phyloP scores from a whole-genome alignment of 1,140 invertebrate species.

The Dermatophagoides farinae region DNA sequence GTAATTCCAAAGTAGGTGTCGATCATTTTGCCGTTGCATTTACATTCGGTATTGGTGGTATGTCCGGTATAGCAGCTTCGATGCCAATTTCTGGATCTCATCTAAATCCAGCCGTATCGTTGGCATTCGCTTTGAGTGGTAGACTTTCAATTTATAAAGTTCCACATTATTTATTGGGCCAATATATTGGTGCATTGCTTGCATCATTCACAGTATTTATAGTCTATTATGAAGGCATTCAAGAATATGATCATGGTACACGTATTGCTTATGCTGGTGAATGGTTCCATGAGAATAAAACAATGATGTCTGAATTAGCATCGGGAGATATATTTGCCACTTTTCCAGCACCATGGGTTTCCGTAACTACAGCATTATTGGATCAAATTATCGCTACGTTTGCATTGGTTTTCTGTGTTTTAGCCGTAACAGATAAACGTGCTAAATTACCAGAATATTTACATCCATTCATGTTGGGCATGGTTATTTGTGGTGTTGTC shows the following conservation, averaged over 20 bases:
- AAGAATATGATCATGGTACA: slow-evolving; percentile 24
- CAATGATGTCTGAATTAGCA: neutral
- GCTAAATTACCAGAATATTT: neutral
- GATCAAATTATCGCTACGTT: slow-evolving; percentile 2
- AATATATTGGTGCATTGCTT: slow-evolving; percentile 30
- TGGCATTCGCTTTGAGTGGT: slow-evolving; percentile 30
- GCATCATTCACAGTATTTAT: slow-evolving; percentile 17
- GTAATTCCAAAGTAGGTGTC: neutral
- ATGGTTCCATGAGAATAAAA: neutral
- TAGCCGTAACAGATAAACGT: neutral
- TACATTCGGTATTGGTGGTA: neutral
- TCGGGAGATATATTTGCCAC: slow-evolving; percentile 1
- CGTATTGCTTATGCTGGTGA: neutral
- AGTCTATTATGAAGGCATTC: slow-evolving; percentile 26
- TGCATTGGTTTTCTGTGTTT: neutral
- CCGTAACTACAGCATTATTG: neutral
- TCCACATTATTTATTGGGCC: slow-evolving; percentile 30
- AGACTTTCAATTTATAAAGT: slow-evolving; percentile 28
- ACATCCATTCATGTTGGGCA: neutral
- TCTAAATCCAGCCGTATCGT: slow-evolving; percentile 35
- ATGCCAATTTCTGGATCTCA: slow-evolving; percentile 25
- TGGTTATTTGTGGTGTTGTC: slow-evolving; percentile 25
- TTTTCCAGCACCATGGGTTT: neutral
- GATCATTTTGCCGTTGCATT: neutral
- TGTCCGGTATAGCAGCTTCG: neutral